Evolutionary conservation across 92 coral and sea anemone genomes (phyloP), one percentile per base, ranked within the genome.

Genomic region (Chrysogorgia sp.): DNA sequence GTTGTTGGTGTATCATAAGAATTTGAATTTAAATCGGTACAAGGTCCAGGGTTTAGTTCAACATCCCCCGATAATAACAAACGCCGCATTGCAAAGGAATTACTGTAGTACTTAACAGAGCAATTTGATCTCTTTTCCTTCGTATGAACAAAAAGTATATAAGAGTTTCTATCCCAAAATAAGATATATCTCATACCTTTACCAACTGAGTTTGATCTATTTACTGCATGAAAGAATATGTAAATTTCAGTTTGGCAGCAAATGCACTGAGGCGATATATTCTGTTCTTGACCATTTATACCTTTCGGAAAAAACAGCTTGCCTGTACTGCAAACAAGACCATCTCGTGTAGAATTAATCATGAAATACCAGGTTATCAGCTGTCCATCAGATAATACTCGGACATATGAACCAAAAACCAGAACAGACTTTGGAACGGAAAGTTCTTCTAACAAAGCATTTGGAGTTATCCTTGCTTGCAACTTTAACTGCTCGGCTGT

Each of bases 81-180:
- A 29, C 68, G 68, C 41, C 68, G 68, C 32, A 28, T 9, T 13
- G 68, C 68, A 62, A 62, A 29, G 41, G 68, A 24, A 22, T 62
- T 62, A 31, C 20, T 31, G 35, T 62, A 62, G 68, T 62, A 62
- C 41, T 62, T 62, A 62, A 62, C 68, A 25, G 0, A 20, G 68
- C 34, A 62, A 34, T 62, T 62, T 62, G 41, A 25, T 31, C 40
- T 62, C 35, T 62, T 62, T 31, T 62, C 68, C 23, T 62, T 62
- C 41, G 68, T 62, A 62, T 62, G 68, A 29, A 29, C 68, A 62
- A 62, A 62, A 29, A 29, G 68, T 62, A 62, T 62, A 32, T 40
- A 29, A 31, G 41, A 62, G 41, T 62, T 62, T 62, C 68, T 62
- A 62, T 62, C 68, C 68, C 68, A 62, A 62, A 62, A 30, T 62